Base-by-base conservation (phyloP, 2,797 vertebrate species). In the Siniperca obscura region DNA sequence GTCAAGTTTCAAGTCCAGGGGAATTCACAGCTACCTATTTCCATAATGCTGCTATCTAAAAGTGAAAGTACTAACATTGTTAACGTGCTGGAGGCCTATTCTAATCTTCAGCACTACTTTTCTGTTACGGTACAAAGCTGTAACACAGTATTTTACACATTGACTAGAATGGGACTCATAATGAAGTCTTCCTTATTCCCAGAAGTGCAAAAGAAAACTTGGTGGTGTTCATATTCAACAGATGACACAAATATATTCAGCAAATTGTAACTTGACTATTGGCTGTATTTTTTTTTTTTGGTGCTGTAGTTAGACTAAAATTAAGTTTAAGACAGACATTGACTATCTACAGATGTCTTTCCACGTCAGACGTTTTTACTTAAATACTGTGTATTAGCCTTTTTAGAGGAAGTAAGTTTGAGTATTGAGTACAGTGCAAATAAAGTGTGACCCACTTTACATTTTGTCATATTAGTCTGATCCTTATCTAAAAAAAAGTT, bases 1-100 rank as follows among this genome's bases (percentile, higher is more conserved):
- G 72, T 70, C 27, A 25, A n/a, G 70, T 87, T 89, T 87, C 57
- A 75, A 72, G 87, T 90, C 77, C 80, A 77, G 92, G 92, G 92
- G 91, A 94, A 91, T 94, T 93, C 87, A 88, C 89, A 88, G 83
- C 66, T 80, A 76, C 83, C 81, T 83, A 90, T 94, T 93, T 93
- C 86, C 85, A 90, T 90, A 80, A 83, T n/a, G 65, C 82, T 62
- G 89, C 75, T 76, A 83, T 84, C 76, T 88, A 85, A 90, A 93
- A 91, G 76, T 71, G 87, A 93, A 93, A 93, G 70, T 42, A 76
- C 60, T 19, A 19, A 83, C 70, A 79, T 48, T 73, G 70, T 84
- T 82, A 76, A 62, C 22, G 17, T 71, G 62, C 70, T 64, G 73
- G 40, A 80, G 70, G 59, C 53, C 69, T 83, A 19, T 83, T 83